Base-by-base conservation (phyloP, 2,113 vertebrate genomes). In the Phrynosoma blainvillii region DNA sequence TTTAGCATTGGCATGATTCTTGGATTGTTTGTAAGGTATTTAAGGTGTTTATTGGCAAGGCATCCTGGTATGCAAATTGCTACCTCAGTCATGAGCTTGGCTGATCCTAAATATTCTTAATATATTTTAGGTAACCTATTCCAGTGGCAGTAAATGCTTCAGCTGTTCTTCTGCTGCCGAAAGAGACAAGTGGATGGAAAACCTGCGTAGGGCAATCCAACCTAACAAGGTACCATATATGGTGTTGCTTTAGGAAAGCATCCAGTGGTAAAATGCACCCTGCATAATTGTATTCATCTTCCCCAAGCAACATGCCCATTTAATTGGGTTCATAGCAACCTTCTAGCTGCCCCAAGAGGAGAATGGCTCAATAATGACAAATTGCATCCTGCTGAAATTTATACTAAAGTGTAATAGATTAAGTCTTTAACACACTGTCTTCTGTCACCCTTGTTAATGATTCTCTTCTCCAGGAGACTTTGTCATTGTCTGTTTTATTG, bases 131-230 rank as follows among this genome's bases (percentile, higher is more conserved):
- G 98, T 99, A 92, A 98, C 98, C 3, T 99, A 98, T 89, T 96
- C 98, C 9, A 98, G 98, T 5, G 98, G 98, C 93, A 99, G 97
- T 95, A 99, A 99, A 95, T 99, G 98, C 88, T 99, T 99, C 96
- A 98, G 98, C 94, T 99, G 98, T 92, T 96, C 97, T 2, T 99
- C 99, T 0, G 97, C 98, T 21, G 98, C 98, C n/a, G 98, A 99
- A 94, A 97, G 98, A 95, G 99, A 99, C 96, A 98, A 98, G 95
- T 99, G 99, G 99, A 99, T 99, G 98, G 98, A 99, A 95, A 99
- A 99, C 95, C 97, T 99, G 91, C 97, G 97, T 78, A 97, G 98
- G 84, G 98, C 98, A 1, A 97, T 98, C 78, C 98, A 99, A 88
- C 98, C 98, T 4, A 99, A 98, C 96, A 99, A 99, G 98, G 99